Percentiles rank a stretch among this genome's conserved stretches.
Conservation (phyloP, 2,113 vertebrate genomes). For the Pseudorasbora parva region DNA sequence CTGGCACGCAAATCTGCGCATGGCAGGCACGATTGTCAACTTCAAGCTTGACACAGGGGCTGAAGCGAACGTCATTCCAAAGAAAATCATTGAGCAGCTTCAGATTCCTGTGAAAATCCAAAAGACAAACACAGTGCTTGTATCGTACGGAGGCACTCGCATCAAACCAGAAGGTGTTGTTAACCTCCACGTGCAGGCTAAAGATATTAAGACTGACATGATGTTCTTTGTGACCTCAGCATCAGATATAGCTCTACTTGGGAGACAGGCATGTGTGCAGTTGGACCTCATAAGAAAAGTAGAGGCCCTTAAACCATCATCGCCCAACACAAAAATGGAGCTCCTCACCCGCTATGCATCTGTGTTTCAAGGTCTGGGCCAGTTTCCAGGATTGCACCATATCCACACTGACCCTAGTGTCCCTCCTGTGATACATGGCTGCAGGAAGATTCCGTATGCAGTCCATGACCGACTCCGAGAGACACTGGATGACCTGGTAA, state of each 20-base stretch:
- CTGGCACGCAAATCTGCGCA: background rate
- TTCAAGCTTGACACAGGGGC: background rate
- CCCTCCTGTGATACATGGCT: background rate
- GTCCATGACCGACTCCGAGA: background rate
- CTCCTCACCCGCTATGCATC: background rate
- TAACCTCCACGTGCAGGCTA: background rate
- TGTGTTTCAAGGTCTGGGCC: background rate
- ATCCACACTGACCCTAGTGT: no score
- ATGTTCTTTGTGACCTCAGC: no score
- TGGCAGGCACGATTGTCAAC: background rate
- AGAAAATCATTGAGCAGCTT: no score
- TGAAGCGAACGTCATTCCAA: background rate
- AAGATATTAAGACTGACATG: background rate
- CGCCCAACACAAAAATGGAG: background rate
- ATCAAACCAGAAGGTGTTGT: slow-evolving; percentile 9
- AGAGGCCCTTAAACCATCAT: background rate
- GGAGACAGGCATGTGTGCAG: background rate
- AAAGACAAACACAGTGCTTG: slow-evolving; percentile 13
- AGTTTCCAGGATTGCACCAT: slow-evolving; percentile 3
- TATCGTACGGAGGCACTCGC: background rate
- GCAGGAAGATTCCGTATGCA: background rate
- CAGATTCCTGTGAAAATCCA: background rate
- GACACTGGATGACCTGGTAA: background rate
- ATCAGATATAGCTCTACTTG: slow-evolving; percentile 3
- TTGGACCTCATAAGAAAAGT: slow-evolving; percentile 12